Evolutionary conservation across 1,140 invertebrate genomes (phyloP).

Genomic region (Drosophila kepulauana): DNA sequence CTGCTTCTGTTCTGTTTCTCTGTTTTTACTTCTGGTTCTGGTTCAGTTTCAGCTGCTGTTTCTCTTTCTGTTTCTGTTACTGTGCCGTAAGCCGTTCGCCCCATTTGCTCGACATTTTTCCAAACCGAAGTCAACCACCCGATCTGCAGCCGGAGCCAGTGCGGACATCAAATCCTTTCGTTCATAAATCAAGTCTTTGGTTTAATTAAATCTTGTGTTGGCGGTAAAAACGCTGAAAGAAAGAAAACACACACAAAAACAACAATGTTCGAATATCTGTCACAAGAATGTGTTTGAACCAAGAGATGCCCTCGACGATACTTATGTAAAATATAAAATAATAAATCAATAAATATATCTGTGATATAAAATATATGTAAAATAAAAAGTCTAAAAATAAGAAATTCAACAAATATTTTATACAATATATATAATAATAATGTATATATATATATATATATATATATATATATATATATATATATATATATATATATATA

Average conservation of each 20-base stretch:
- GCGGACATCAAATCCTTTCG: slow-evolving; percentile 83
- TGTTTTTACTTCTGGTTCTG: slow-evolving; percentile 5
- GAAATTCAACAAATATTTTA: too few relatives aligned
- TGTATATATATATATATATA: too few relatives aligned
- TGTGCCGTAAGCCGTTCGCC: slow-evolving; percentile 53
- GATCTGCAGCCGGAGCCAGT: slow-evolving; percentile 33
- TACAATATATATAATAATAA: too few relatives aligned
- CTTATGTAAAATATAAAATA: too few relatives aligned
- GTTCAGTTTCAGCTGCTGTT: neutral
- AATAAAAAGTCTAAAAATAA: too few relatives aligned
- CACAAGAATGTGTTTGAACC: neutral
- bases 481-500: too few relatives aligned
- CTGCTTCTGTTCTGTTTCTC: slow-evolving; percentile 4
- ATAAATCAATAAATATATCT: too few relatives aligned
- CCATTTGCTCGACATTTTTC: slow-evolving; percentile 77
- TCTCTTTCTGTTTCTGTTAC: slow-evolving; percentile 6
- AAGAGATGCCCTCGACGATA: slow-evolving; percentile 12
- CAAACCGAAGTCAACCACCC: slow-evolving; percentile 45
- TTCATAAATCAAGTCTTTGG: slow-evolving; percentile 85
- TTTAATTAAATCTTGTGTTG: slow-evolving; percentile 85
- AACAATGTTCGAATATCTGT: slow-evolving; percentile 12
- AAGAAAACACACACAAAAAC: slow-evolving; percentile 51
- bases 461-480: too few relatives aligned
- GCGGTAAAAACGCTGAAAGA: slow-evolving; percentile 76
- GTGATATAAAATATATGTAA: too few relatives aligned